Evolutionary conservation across 2,888 invertebrate genomes (phyloP).

Genomic region (Drosophila formosana): DNA sequence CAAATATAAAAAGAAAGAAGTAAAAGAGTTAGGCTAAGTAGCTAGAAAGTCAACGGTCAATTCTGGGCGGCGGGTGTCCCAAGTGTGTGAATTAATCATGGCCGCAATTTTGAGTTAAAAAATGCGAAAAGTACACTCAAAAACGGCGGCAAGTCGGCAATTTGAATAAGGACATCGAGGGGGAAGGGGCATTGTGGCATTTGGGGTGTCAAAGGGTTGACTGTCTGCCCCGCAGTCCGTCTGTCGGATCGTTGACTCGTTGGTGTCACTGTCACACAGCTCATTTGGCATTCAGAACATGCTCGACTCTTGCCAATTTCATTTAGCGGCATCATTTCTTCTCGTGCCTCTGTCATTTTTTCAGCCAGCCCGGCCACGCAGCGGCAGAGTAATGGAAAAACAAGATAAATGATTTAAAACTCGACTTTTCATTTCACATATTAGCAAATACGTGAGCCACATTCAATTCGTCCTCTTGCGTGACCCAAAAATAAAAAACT

Average conservation of each 20-base stretch:
- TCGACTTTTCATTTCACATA: constrained; percentile 79
- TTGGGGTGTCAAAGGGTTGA: constrained; percentile 65
- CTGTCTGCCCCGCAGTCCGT: constrained; percentile 22
- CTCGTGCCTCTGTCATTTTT: constrained; percentile 70
- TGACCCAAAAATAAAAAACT: constrained; percentile 49
- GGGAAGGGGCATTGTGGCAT: constrained; percentile 6
- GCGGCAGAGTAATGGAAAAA: constrained; percentile 61
- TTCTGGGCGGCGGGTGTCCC: constrained; percentile 7
- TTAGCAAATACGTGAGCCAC: constrained; percentile 73
- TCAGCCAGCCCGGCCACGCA: neutral
- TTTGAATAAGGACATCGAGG: constrained; percentile 57
- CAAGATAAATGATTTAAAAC: constrained; percentile 80
- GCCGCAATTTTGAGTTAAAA: constrained; percentile 73
- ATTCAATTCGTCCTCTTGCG: constrained; percentile 28
- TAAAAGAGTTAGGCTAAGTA: constrained; percentile 32
- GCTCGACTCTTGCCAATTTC: constrained; percentile 70
- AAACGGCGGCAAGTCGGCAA: constrained; percentile 63
- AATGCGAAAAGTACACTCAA: constrained; percentile 77
- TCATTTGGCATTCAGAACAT: constrained; percentile 77
- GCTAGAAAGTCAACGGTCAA: constrained; percentile 31
- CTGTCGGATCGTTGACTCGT: constrained; percentile 7
- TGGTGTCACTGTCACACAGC: constrained; percentile 74
- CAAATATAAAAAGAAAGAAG: constrained; percentile 1
- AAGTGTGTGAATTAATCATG: constrained; percentile 72
- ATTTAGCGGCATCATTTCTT: constrained; percentile 65